These are phyloP conservation scores for Indicator indicator DNA, from an alignment of 2,113 vertebrate genomes.

Conservation along the genomic window DNA sequence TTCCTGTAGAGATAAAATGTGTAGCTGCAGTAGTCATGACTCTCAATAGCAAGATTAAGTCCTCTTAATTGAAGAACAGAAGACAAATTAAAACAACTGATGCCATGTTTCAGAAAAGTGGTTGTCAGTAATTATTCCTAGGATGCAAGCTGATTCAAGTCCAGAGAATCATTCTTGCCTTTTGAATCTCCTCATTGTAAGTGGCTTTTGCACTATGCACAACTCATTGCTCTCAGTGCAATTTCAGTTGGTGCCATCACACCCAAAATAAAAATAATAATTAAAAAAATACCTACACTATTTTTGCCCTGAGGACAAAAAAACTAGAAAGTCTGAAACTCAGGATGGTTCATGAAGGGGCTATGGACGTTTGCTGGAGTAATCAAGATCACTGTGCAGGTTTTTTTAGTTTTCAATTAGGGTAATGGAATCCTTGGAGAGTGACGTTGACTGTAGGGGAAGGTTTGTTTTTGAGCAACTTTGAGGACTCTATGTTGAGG, in stretches of 20 bases:
- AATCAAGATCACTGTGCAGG: not conserved
- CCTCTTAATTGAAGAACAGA: not conserved
- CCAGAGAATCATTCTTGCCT: not conserved
- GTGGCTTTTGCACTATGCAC: not conserved
- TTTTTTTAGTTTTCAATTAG: not conserved
- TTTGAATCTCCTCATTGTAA: not conserved
- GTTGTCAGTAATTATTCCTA: not conserved
- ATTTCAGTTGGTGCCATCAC: not conserved
- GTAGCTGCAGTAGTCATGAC: not conserved
- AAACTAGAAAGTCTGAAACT: not conserved
- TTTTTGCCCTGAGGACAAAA: not conserved
- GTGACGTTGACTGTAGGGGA: too few species aligned
- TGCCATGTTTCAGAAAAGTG: not conserved
- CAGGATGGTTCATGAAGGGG: not conserved
- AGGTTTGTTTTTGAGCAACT: too few species aligned
- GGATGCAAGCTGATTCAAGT: not conserved
- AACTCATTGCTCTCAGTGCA: not conserved
- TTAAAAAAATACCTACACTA: too few species aligned
- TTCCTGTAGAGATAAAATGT: not conserved
- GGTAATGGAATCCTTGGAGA: not conserved
- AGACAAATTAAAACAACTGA: not conserved
- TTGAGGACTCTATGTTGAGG: too few species aligned
- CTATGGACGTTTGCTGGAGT: not conserved
- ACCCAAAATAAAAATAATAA: too few species aligned
- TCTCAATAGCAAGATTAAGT: not conserved